phyloP scores from a whole-genome alignment of 2,797 vertebrate species.

The Chelon labrosus region DNA sequence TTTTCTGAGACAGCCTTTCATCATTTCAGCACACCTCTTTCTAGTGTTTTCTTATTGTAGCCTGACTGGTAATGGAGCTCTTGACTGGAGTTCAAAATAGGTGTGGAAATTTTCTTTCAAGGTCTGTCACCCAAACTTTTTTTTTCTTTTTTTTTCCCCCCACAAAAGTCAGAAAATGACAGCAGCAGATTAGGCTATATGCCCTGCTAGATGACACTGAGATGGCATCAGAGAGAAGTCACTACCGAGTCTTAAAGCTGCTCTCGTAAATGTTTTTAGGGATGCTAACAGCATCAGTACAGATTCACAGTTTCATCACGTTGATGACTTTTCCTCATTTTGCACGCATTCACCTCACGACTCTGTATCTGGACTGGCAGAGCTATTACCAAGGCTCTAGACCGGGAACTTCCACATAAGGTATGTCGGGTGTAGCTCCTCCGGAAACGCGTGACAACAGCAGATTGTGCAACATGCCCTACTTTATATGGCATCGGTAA shows the following conservation, averaged over 20 bases:
- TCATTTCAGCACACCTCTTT: constrained; percentile 79
- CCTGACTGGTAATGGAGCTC: constrained; percentile 79
- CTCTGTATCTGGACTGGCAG: too few species aligned
- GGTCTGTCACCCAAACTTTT: constrained; percentile 61
- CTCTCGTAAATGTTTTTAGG: background rate
- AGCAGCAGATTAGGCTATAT: constrained; percentile 26
- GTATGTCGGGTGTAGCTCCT: too few species aligned
- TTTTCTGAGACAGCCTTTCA: constrained; percentile 85
- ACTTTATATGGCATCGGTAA: too few species aligned
- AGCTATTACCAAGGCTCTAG: too few species aligned
- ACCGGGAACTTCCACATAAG: too few species aligned
- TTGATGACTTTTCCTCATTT: too few species aligned
- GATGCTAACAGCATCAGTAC: background rate
- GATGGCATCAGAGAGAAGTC: constrained; percentile 6
- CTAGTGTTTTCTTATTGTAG: constrained; percentile 79
- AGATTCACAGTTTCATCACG: background rate
- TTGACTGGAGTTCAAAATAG: constrained; percentile 78
- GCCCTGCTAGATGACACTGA: background rate
- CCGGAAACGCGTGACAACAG: too few species aligned
- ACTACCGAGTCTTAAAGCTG: background rate
- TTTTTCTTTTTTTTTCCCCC: constrained; percentile 8
- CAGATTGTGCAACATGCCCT: too few species aligned
- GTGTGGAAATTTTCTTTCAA: constrained; percentile 56
- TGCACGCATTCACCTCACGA: too few species aligned
- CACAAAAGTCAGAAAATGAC: constrained; percentile 50